Evolutionary conservation across 2,113 vertebrate species (phyloP), one percentile per base, ranked within the genome.

Genomic region (Cariama cristata): DNA sequence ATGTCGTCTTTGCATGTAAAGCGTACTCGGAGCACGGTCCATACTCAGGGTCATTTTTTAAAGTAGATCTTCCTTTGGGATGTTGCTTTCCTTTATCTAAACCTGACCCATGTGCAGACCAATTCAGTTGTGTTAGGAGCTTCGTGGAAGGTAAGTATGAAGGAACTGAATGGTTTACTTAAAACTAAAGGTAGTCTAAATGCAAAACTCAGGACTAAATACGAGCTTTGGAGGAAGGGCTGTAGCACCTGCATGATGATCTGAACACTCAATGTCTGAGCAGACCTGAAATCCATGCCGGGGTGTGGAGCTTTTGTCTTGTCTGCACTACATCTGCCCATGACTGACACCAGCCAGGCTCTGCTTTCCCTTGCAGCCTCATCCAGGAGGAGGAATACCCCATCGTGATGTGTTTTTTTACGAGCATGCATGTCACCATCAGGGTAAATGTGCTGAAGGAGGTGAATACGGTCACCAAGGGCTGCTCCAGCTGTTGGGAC

Each of bases 351-450:
- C 35, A 27, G 44, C 35, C 56, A 30, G 55, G n/a, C 58, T 59
- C 47, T 35, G 62, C 14, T 33, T 67, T 19, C 55, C 68, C 40
- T 12, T 12, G 27, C 40, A 56, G 59, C 35, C 50, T 12, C 3
- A 3, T 12, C 35, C 32, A 14, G 68, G 53, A 82, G 69, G 6
- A 58, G 68, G 33, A 35, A 1, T 9, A 35, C 18, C 44, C 52
- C 7, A 0, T 3, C 14, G 63, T 0, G 2, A 21, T 4, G 33
- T 19, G 17, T 30, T 76, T 47, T 7, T 7, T 50, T 38, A 1
- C 0, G 2, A 17, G 49, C 0, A 0, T 8, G 12, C 40, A 4
- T 0, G 11, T 50, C 60, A 3, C 67, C 72, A 1, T 47, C 52
- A 11, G 69, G 74, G 40, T 33, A 4, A 76, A 20, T 3, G 3